Evolutionary conservation across 2,888 invertebrate genomes (phyloP).

Genomic region (Xanthia togata): DNA sequence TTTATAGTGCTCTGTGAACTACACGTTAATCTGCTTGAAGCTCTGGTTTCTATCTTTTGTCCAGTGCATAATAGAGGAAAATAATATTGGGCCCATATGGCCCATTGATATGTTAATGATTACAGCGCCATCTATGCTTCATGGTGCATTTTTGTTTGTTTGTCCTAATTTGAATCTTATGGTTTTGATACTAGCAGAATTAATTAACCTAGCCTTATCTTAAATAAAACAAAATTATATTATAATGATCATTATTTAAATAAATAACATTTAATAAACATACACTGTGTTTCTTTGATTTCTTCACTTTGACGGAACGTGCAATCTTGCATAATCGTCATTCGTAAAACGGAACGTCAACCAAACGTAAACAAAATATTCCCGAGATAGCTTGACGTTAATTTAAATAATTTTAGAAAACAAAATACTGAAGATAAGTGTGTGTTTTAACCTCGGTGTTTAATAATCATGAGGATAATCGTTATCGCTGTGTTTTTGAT

Average conservation of each 20-base stretch:
- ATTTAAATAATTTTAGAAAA: constrained; percentile 63
- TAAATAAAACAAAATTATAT: neutral
- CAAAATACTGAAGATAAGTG: constrained; percentile 54
- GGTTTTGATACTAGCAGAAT: neutral
- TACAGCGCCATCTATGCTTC: constrained; percentile 29
- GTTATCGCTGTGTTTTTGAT: constrained; percentile 55
- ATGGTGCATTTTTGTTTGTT: neutral
- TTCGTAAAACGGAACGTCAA: constrained; percentile 72
- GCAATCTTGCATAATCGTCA: constrained; percentile 10
- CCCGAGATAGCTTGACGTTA: constrained; percentile 62
- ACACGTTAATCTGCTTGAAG: too few species aligned
- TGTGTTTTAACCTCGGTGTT: constrained; percentile 38
- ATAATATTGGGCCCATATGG: neutral
- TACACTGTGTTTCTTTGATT: neutral
- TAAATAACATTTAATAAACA: neutral
- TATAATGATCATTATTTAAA: neutral
- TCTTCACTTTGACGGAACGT: constrained; percentile 41
- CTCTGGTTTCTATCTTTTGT: neutral
- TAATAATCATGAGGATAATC: constrained; percentile 44
- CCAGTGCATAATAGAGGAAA: too few species aligned
- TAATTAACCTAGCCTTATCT: neutral
- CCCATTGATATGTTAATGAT: neutral
- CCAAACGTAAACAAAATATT: constrained; percentile 80
- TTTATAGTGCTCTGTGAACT: too few species aligned
- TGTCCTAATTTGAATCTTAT: neutral